Evolutionary conservation across 2,888 invertebrate species (phyloP).

Genomic region (Eurytoma californica): DNA sequence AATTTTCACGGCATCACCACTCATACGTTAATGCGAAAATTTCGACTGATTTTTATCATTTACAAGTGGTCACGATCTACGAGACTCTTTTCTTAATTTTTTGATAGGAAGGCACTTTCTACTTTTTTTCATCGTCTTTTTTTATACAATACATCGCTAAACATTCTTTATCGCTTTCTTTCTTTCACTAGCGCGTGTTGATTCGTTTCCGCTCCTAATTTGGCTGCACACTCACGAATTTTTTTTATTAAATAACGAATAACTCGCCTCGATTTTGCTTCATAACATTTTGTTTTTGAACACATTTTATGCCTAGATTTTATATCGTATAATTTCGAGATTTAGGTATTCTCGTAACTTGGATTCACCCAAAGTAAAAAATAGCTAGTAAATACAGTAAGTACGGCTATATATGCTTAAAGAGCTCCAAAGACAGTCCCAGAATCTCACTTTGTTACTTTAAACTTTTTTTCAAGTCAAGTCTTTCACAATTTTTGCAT

Average conservation of each 20-base stretch:
- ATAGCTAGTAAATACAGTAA: constrained; percentile 59
- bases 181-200: constrained; percentile 50
- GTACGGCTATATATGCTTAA: constrained; percentile 61
- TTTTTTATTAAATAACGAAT: constrained; percentile 58
- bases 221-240: constrained; percentile 51
- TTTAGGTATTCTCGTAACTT: constrained; percentile 63
- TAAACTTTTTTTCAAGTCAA: constrained; percentile 59
- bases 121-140: constrained; percentile 81
- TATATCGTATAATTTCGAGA: constrained; percentile 56
- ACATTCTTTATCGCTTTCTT: constrained; percentile 61
- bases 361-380: constrained; percentile 63
- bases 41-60: constrained; percentile 72
- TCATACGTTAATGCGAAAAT: constrained; percentile 65
- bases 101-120: constrained; percentile 88
- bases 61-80: constrained; percentile 75
- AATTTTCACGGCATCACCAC: constrained; percentile 38
- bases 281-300: constrained; percentile 67
- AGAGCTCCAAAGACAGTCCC: constrained; percentile 66
- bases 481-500: constrained; percentile 58
- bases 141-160: constrained; percentile 80
- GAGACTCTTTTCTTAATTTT: constrained; percentile 72
- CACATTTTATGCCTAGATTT: constrained; percentile 73
- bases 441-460: constrained; percentile 63
- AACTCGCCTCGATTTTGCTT: constrained; percentile 57
- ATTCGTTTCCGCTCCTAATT: constrained; percentile 52